Evolutionary conservation across 2,113 vertebrate species (phyloP).

Genomic region (Chrysochloris asiatica): DNA sequence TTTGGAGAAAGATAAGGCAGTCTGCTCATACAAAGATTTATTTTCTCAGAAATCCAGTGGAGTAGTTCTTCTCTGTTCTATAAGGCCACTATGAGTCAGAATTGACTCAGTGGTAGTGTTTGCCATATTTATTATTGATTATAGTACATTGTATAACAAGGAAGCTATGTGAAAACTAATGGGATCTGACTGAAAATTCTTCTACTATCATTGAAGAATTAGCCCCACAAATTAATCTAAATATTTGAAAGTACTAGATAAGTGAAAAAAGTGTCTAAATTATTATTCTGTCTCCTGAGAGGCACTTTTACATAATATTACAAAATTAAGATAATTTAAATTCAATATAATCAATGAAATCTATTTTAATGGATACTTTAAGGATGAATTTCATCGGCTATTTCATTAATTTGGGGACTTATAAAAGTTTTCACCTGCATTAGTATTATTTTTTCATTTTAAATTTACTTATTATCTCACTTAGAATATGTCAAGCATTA

Average conservation of each 20-base stretch:
- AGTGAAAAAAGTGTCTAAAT: not conserved
- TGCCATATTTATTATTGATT: not conserved
- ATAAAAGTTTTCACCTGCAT: not conserved
- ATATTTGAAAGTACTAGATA: not conserved
- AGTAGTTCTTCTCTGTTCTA: too few relatives aligned
- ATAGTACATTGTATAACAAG: not conserved
- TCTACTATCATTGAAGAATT: not conserved
- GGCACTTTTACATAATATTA: not conserved
- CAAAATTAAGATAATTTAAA: not conserved
- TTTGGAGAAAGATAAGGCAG: too few relatives aligned
- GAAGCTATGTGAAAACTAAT: not conserved
- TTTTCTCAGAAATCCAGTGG: too few relatives aligned
- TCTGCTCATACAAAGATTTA: too few relatives aligned
- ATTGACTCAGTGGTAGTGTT: too few relatives aligned
- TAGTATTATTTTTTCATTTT: constrained; percentile 30
- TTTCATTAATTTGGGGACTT: not conserved
- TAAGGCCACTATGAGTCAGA: too few relatives aligned
- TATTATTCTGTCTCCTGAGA: not conserved
- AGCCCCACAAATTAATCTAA: not conserved
- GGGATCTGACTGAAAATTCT: not conserved
- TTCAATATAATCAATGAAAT: not conserved
- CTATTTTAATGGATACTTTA: too few relatives aligned
- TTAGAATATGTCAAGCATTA: constrained; percentile 16
- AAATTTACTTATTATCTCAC: constrained; percentile 26
- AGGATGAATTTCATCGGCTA: not conserved